These are phyloP conservation scores for Pteromalus puparum DNA, from an alignment of 1,140 invertebrate species.

Conservation along the genomic window DNA sequence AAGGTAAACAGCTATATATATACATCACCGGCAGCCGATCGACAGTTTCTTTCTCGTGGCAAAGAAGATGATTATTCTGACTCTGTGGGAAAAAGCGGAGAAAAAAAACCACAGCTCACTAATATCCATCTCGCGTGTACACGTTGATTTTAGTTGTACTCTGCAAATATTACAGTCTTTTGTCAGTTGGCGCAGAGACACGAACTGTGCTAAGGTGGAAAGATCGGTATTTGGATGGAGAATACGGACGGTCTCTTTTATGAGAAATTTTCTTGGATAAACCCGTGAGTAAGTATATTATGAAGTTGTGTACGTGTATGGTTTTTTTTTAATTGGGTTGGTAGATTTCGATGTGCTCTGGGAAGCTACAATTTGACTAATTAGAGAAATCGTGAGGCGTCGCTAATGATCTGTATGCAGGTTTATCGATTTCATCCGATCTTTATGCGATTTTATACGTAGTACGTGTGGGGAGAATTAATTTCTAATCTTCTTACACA, in stretches of 20 bases:
- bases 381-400: slow-evolving; percentile 16
- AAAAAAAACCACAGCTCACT: slow-evolving; percentile 15
- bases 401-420: not conserved
- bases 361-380: not conserved
- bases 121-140: not conserved
- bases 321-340: not conserved
- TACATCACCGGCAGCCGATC: not conserved
- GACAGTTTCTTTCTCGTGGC: not conserved
- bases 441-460: not conserved
- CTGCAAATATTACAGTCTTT: no score
- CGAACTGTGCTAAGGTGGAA: no score
- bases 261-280: slow-evolving; percentile 17
- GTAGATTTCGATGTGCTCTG: not conserved
- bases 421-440: not conserved
- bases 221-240: not conserved
- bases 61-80: not conserved
- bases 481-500: not conserved
- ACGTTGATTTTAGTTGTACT: no score
- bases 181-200: no score
- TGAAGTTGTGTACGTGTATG: not conserved
- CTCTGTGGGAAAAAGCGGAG: no score
- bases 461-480: not conserved
- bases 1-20: slow-evolving; percentile 66
- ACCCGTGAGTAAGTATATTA: not conserved
- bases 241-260: not conserved